Evolutionary conservation across 2,888 invertebrate genomes (phyloP).

Genomic region (Catocala nupta): DNA sequence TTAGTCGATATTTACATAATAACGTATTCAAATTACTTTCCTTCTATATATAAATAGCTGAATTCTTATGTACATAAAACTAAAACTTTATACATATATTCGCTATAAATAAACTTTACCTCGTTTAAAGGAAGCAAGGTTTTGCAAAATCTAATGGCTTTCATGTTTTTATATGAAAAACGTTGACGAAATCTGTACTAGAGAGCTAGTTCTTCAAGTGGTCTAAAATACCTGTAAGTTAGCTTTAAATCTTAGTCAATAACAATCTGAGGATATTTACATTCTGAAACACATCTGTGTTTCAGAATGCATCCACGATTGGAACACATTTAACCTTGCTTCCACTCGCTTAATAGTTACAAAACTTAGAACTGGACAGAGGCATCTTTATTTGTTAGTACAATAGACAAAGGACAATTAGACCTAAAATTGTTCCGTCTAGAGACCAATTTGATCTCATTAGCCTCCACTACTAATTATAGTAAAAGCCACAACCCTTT

Average conservation of each 20-base stretch:
- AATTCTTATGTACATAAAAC: background rate
- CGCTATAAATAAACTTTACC: background rate
- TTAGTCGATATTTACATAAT: too few species aligned
- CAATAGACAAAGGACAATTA: background rate
- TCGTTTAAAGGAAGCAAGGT: background rate
- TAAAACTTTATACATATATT: background rate
- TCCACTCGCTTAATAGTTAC: too few species aligned
- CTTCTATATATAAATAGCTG: background rate
- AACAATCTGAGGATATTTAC: too few species aligned
- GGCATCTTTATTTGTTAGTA: background rate
- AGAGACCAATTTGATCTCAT: constrained; percentile 13
- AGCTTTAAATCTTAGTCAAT: too few species aligned
- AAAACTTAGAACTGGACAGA: too few species aligned
- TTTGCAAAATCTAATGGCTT: background rate
- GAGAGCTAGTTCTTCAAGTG: too few species aligned
- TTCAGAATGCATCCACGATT: too few species aligned
- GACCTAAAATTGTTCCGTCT: background rate
- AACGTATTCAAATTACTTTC: background rate
- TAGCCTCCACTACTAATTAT: constrained; percentile 40
- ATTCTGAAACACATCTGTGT: too few species aligned
- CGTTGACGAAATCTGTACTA: too few species aligned
- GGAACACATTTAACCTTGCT: too few species aligned
- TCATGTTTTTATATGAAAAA: background rate
- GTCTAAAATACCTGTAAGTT: too few species aligned
- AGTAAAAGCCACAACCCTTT: constrained; percentile 47